phyloP scores from a whole-genome alignment of 2,797 vertebrate species.

The Discoglossus pictus region DNA sequence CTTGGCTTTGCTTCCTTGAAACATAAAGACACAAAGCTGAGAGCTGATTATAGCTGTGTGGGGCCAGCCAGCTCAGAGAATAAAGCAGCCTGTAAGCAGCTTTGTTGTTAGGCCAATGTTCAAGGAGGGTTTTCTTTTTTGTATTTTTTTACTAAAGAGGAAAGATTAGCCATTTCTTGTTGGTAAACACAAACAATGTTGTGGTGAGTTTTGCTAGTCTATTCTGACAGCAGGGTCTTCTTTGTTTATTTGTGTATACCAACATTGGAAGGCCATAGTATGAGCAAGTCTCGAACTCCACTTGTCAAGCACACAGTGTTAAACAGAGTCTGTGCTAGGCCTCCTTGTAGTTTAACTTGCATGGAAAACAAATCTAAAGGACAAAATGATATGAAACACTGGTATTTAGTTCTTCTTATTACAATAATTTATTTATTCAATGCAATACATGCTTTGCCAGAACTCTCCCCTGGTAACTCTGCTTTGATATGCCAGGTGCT shows the following conservation, averaged over 20 bases:
- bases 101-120: slow-evolving; percentile 30
- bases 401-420: too few species aligned
- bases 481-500: too few species aligned
- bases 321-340: too few species aligned
- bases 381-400: too few species aligned
- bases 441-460: too few species aligned
- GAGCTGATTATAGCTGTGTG: slow-evolving; percentile 33
- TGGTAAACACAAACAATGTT: slow-evolving; percentile 14
- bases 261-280: neutral
- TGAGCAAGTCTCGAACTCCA: slow-evolving; percentile 7
- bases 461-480: too few species aligned
- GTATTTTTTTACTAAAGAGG: slow-evolving; percentile 6
- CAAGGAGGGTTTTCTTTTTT: slow-evolving; percentile 1
- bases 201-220: neutral
- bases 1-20: slow-evolving; percentile 21
- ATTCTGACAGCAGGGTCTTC: neutral
- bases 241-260: neutral
- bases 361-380: too few species aligned
- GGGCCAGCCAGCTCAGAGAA: slow-evolving; percentile 32
- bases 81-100: slow-evolving; percentile 36
- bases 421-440: too few species aligned
- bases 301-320: neutral
- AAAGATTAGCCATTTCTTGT: slow-evolving; percentile 10
- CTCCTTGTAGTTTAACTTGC: too few species aligned
- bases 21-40: slow-evolving; percentile 27